These are phyloP conservation scores for Escarpia spicata DNA, from an alignment of 2,888 invertebrate genomes.

Conservation along the genomic window DNA sequence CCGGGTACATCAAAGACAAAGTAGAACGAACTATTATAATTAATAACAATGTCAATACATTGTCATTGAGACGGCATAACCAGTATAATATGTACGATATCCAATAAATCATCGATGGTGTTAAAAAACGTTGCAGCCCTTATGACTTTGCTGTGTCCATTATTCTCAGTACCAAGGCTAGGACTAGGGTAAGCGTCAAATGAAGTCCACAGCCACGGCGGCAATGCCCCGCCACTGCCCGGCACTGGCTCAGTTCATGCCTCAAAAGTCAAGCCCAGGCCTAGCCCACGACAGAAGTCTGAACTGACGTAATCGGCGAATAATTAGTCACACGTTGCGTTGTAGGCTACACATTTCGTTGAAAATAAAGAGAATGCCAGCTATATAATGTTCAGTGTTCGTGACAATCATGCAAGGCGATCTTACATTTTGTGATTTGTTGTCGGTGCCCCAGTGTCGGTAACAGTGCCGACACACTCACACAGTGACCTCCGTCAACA, in stretches of 20 bases:
- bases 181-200: too few species aligned
- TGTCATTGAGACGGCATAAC: neutral
- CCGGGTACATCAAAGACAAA: neutral
- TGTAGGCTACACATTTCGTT: neutral
- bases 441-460: neutral
- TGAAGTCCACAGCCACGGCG: too few species aligned
- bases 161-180: neutral
- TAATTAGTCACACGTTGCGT: neutral
- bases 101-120: neutral
- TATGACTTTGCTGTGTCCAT: neutral
- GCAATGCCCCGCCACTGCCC: too few species aligned
- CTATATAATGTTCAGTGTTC: neutral
- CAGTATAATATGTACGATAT: neutral
- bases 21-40: neutral
- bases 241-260: too few species aligned
- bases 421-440: too few species aligned
- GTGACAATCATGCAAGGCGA: too few species aligned
- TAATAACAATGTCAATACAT: neutral
- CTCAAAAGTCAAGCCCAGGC: too few species aligned
- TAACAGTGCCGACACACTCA: neutral
- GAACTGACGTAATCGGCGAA: neutral
- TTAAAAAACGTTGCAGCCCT: too few species aligned
- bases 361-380: too few species aligned
- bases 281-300: too few species aligned
- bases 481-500: slow-evolving; percentile 16